Base-by-base conservation (phyloP, 2,797 vertebrate species). In the Hippocampus kuda region DNA sequence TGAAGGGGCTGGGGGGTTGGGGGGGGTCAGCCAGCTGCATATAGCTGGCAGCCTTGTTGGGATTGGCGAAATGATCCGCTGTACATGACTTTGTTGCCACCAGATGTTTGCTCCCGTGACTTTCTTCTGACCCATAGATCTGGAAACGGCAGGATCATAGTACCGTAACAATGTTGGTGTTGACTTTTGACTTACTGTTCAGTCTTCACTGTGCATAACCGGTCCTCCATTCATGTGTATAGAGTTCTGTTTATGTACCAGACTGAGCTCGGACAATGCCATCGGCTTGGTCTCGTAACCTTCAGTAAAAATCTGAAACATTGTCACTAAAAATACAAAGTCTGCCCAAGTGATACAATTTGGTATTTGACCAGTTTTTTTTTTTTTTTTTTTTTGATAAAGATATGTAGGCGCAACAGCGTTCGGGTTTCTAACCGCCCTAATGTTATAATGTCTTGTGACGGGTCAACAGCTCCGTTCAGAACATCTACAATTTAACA, bases 11-110 rank as follows among this genome's bases (percentile, higher is more conserved):
- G 53, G 7, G 8, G 30, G 46, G 30, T 34, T 1, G 46, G 10
- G 2, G 48, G 1, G 65, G 49, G 51, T 54, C 76, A 79, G 78
- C 80, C 88, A 89, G 85, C 86, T 88, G 85, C 81, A 78, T 66
- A 80, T 72, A 70, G 77, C 74, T 88, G 83, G 86, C 81, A 81
- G 84, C 67, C 34, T 70, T 72, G 75, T 26, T 49, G 73, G 74
- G 73, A 76, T 75, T 83, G 86, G 82, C 80, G 6, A 30, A 66
- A 73, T 85, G 76, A 83, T 84, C 80, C 80, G 69, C 85, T 60
- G 72, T 60, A 27, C 67, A 42, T 15, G 41, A 8, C 44, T 75
- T 79, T 78, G 70, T 70, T 66, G 20, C 67, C 75, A 80, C 80
- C 77, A 74, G 79, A 75, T 80, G 81, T 30, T 30, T 30, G 30